A percentile compares a stretch with the other conserved stretches of the same genome.
phyloP scores from a whole-genome alignment of 2,888 invertebrate species.

The Pomacea canaliculata region DNA sequence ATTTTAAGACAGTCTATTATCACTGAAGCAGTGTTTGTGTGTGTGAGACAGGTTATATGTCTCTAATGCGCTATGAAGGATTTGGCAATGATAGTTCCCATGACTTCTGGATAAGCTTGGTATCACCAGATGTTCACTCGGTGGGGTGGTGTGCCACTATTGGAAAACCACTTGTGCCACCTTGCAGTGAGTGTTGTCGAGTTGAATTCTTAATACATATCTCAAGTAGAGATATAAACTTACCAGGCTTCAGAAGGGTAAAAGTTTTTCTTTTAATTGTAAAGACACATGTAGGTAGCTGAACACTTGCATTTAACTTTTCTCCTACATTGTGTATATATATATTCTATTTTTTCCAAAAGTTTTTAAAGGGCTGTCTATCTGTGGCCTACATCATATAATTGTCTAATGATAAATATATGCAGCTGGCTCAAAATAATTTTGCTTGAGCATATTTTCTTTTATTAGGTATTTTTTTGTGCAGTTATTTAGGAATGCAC shows the following conservation, averaged over 20 bases:
- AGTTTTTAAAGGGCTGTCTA: too few relatives aligned
- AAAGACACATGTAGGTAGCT: background rate
- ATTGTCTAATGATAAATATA: too few relatives aligned
- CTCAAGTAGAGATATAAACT: too few relatives aligned
- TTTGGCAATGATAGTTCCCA: slow-evolving; percentile 88
- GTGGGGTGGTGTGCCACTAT: slow-evolving; percentile 98
- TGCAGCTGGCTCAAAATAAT: too few relatives aligned
- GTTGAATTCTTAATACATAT: background rate
- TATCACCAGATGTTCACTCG: slow-evolving; percentile 93
- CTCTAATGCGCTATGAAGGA: slow-evolving; percentile 84
- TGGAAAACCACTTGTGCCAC: slow-evolving; percentile 94
- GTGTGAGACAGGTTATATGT: slow-evolving; percentile 73
- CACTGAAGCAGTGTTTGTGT: background rate
- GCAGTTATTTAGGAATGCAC: too few relatives aligned
- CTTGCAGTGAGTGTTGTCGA: slow-evolving; percentile 76
- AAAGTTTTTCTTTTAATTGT: background rate
- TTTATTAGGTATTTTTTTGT: too few relatives aligned
- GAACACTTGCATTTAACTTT: background rate
- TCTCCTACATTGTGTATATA: too few relatives aligned
- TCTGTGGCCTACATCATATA: too few relatives aligned
- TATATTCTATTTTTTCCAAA: too few relatives aligned
- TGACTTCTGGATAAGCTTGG: slow-evolving; percentile 97
- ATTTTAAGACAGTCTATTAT: background rate
- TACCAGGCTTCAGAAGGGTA: background rate
- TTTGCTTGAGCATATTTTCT: too few relatives aligned